Evolutionary conservation across 2,888 invertebrate genomes (phyloP).

Genomic region (Bellardia pandia): DNA sequence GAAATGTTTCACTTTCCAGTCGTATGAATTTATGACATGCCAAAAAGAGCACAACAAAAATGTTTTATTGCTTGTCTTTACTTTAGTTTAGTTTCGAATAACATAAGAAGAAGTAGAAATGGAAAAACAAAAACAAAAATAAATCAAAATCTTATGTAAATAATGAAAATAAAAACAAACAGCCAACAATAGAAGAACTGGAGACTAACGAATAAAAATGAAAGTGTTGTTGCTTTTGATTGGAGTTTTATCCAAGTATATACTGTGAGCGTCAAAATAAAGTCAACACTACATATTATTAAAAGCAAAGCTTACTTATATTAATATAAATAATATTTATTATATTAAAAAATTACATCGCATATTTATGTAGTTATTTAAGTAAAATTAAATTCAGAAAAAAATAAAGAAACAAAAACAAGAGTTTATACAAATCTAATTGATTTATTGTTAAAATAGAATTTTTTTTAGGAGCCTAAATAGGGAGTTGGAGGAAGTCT

Average conservation of each 20-base stretch:
- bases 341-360: no score
- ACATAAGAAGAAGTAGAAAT: neutral
- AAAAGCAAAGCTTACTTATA: no score
- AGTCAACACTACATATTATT: no score
- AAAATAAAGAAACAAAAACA: no score
- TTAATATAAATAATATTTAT: no score
- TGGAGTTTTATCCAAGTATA: slow-evolving; percentile 25
- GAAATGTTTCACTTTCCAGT: slow-evolving; percentile 10
- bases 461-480: no score
- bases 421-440: no score
- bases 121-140: slow-evolving; percentile 31
- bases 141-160: slow-evolving; percentile 61
- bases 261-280: no score
- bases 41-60: neutral
- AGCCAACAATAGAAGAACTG: neutral
- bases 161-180: slow-evolving; percentile 47
- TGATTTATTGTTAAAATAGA: no score
- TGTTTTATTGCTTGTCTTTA: slow-evolving; percentile 21
- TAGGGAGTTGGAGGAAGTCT: no score
- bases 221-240: slow-evolving; percentile 38
- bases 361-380: no score
- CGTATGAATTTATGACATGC: slow-evolving; percentile 37
- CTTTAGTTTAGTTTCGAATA: slow-evolving; percentile 10
- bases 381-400: no score
- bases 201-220: neutral